Evolutionary conservation across 2,113 vertebrate genomes (phyloP).

Genomic region (Prietella phreatophila): DNA sequence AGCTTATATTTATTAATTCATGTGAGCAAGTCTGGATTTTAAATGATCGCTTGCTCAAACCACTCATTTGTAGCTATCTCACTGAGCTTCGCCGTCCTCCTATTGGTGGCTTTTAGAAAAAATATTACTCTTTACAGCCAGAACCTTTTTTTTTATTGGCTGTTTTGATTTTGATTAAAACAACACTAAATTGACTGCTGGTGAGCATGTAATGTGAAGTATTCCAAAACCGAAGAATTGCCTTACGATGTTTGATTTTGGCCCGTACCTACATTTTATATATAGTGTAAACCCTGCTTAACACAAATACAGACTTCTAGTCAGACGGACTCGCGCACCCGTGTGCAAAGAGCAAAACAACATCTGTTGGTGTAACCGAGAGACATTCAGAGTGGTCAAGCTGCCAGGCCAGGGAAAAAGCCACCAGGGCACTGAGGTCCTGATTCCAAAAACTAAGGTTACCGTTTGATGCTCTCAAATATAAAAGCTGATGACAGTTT

Average conservation of each 20-base stretch:
- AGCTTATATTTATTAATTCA: neutral
- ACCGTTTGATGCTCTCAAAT: slow-evolving; percentile 2
- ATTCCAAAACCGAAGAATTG: neutral
- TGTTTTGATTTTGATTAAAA: neutral
- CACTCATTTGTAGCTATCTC: neutral
- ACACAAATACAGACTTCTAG: neutral
- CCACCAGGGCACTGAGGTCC: slow-evolving; percentile 19
- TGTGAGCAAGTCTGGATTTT: neutral
- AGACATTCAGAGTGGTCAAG: slow-evolving; percentile 22
- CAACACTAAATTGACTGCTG: neutral
- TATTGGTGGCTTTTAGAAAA: neutral
- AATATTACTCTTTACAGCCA: neutral
- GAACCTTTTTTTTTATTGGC: neutral
- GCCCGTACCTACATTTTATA: too few relatives aligned
- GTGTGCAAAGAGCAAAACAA: slow-evolving; percentile 36
- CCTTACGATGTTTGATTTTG: neutral
- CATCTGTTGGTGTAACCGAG: slow-evolving; percentile 44
- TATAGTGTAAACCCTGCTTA: neutral
- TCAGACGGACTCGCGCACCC: neutral
- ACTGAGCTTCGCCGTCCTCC: neutral
- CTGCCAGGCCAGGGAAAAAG: slow-evolving; percentile 6
- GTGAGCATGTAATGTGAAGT: neutral
- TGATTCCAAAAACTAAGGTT: slow-evolving; percentile 42
- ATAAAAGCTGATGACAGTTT: slow-evolving; percentile 49
- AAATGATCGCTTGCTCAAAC: neutral